Percentiles rank a stretch among this genome's conserved stretches.
These are phyloP conservation scores for Lucinisca nassula DNA, from an alignment of 2,888 invertebrate genomes.

Conservation along the genomic window DNA sequence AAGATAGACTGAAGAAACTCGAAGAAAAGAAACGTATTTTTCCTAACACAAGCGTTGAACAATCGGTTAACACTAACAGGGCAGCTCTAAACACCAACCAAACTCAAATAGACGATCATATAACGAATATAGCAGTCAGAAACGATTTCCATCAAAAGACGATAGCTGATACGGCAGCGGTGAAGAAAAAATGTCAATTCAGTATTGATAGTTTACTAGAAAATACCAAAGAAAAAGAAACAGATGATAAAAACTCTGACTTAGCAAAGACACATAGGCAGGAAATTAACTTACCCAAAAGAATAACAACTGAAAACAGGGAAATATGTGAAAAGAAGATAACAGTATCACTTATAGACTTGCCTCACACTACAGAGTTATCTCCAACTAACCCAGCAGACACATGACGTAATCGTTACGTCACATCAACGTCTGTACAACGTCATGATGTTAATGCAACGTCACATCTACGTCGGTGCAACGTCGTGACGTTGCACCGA, in stretches of 20 bases:
- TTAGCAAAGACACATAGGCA: background rate
- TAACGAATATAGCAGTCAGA: background rate
- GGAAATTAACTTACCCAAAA: too few species aligned
- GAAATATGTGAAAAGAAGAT: too few species aligned
- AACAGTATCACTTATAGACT: too few species aligned
- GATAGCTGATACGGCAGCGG: background rate
- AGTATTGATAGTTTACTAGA: slow-evolving; percentile 88
- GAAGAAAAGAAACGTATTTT: slow-evolving; percentile 72
- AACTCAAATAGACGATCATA: background rate
- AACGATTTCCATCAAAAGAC: background rate
- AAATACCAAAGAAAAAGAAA: slow-evolving; percentile 45
- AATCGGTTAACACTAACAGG: background rate
- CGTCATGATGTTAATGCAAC: too few species aligned
- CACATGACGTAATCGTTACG: too few species aligned
- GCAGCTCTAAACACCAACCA: background rate
- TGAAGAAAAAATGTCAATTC: slow-evolving; percentile 81
- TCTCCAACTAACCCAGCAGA: too few species aligned
- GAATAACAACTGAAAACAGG: too few species aligned
- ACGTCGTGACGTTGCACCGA: too few species aligned
- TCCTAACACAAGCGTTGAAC: background rate
- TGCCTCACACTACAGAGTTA: too few species aligned
- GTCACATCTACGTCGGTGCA: too few species aligned
- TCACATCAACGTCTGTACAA: too few species aligned
- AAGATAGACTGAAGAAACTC: slow-evolving; percentile 92
- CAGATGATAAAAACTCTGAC: background rate